Evolutionary conservation across 1,140 invertebrate genomes (phyloP).

Genomic region (Agrypnia vestita): DNA sequence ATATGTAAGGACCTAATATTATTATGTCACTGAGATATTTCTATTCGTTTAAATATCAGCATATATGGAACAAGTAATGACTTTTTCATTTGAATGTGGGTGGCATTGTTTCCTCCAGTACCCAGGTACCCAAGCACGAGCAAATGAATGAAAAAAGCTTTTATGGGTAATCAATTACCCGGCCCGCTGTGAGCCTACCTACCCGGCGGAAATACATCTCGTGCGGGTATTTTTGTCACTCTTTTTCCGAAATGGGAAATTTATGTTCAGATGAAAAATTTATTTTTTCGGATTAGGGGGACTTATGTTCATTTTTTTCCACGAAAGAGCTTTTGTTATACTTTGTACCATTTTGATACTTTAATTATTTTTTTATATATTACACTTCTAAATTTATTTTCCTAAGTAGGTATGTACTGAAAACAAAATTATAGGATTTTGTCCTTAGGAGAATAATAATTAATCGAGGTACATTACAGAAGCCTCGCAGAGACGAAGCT

Average conservation of each 20-base stretch:
- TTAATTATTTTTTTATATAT: too few species aligned
- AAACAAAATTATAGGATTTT: too few species aligned
- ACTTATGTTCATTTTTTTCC: conserved; percentile 26
- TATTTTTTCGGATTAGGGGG: conserved; percentile 34
- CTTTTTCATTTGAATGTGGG: not conserved
- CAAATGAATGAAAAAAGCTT: conserved; percentile 38
- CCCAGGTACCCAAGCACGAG: not conserved
- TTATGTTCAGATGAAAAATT: conserved; percentile 27
- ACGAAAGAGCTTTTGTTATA: conserved; percentile 12
- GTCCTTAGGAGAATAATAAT: too few species aligned
- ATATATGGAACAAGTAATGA: too few species aligned
- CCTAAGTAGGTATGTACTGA: too few species aligned
- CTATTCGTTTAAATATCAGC: too few species aligned
- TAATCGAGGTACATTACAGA: too few species aligned
- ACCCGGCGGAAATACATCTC: conserved; percentile 9
- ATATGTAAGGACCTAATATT: too few species aligned
- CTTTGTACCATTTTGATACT: too few species aligned
- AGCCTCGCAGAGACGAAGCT: too few species aligned
- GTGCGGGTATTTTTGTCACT: conserved; percentile 33
- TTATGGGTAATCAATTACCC: conserved; percentile 37
- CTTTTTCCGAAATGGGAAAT: conserved; percentile 34
- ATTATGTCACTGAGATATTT: too few species aligned
- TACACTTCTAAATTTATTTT: too few species aligned
- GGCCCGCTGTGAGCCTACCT: not conserved
- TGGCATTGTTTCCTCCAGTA: conserved; percentile 2